Conservation (phyloP, 1,140 invertebrate species). For the Bombus confusus region DNA sequence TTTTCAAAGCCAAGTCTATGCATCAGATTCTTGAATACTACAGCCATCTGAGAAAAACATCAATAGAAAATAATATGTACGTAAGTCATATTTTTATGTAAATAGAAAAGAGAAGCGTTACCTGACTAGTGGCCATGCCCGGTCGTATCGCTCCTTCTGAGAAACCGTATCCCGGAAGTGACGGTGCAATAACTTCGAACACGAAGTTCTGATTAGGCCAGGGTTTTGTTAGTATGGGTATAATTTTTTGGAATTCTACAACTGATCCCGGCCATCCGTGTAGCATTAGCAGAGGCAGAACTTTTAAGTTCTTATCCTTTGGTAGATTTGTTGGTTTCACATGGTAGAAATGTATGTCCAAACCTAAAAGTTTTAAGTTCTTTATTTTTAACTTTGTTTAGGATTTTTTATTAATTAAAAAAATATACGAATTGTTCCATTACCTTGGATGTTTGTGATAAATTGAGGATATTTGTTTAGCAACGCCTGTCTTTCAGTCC, state of each 20-base stretch:
- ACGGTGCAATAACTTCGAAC: conserved; percentile 91
- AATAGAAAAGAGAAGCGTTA: conserved; percentile 34
- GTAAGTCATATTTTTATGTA: neutral
- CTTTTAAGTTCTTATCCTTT: conserved; percentile 80
- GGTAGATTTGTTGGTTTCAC: conserved; percentile 83
- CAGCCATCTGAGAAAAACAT: conserved; percentile 83
- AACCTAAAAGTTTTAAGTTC: conserved; percentile 79
- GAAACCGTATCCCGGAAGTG: conserved; percentile 91
- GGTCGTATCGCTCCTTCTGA: conserved; percentile 82
- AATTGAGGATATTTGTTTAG: conserved; percentile 90
- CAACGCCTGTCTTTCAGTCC: conserved; percentile 85
- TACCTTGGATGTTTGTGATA: conserved; percentile 86
- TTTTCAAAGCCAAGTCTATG: conserved; percentile 87
- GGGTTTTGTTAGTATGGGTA: conserved; percentile 87
- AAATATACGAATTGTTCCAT: conserved; percentile 1
- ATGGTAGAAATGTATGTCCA: conserved; percentile 88
- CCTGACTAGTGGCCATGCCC: conserved; percentile 72
- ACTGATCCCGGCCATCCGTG: conserved; percentile 97
- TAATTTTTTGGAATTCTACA: conserved; percentile 92
- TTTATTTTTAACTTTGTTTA: neutral
- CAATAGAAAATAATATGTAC: neutral
- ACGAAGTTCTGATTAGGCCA: conserved; percentile 85
- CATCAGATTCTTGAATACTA: conserved; percentile 93
- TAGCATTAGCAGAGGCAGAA: conserved; percentile 88
- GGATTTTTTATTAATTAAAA: neutral